Evolutionary conservation across 2,888 invertebrate genomes (phyloP).

Genomic region (Himalopsyche tibetana): DNA sequence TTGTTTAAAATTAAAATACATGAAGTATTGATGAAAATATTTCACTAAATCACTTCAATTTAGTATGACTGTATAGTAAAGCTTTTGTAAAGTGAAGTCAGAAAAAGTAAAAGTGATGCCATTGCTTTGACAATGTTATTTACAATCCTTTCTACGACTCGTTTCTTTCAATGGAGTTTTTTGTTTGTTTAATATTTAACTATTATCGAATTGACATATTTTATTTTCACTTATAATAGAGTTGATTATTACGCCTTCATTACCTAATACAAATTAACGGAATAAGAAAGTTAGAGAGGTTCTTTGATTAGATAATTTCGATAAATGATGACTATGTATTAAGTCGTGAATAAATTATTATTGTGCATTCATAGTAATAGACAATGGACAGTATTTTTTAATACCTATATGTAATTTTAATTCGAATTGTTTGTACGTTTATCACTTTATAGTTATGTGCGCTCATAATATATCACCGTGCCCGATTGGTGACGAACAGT

Average conservation of each 20-base stretch:
- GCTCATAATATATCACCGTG: too few species aligned
- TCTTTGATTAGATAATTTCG: not conserved
- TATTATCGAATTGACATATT: slow-evolving; percentile 19
- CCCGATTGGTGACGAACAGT: too few species aligned
- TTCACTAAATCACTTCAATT: not conserved
- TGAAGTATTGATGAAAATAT: too few species aligned
- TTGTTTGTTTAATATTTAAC: not conserved
- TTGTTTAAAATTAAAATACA: too few species aligned
- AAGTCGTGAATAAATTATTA: not conserved
- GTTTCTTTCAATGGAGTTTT: not conserved
- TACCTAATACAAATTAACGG: not conserved
- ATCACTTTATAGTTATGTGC: too few species aligned
- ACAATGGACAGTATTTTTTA: too few species aligned
- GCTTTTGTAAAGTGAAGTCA: not conserved
- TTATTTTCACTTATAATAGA: not conserved
- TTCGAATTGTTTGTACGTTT: too few species aligned
- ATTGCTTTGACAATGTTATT: slow-evolving; percentile 3
- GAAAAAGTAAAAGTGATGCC: not conserved
- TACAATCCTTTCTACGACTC: not conserved
- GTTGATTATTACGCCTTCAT: not conserved
- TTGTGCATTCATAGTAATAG: not conserved
- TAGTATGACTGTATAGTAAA: not conserved
- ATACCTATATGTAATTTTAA: too few species aligned
- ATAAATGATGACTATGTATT: not conserved
- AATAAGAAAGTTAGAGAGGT: not conserved